A percentile compares a stretch with the other conserved stretches of the same genome.
Conservation (phyloP, 2,888 invertebrate genomes). For the Chelonus formosanus region DNA sequence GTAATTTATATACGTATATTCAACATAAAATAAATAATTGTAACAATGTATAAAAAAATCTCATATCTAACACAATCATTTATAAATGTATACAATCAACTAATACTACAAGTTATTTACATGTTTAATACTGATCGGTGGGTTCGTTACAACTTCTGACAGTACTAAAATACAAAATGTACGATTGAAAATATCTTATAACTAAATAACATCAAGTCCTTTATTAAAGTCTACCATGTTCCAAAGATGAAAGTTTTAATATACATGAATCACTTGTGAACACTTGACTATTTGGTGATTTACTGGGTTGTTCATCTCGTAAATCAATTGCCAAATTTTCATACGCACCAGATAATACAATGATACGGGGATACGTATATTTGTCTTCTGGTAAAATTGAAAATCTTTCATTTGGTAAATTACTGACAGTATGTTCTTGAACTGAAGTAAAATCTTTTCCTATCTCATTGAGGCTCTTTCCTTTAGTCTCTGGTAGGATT, state of each 20-base stretch:
- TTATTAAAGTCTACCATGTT: slow-evolving; percentile 2
- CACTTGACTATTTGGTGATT: neutral
- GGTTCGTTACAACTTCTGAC: slow-evolving; percentile 9
- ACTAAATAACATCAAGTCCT: neutral
- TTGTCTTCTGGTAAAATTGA: slow-evolving; percentile 21
- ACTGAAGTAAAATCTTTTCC: slow-evolving; percentile 70
- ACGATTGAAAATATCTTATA: slow-evolving; percentile 18
- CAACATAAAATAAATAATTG: too few relatives aligned
- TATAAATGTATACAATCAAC: neutral
- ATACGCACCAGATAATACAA: slow-evolving; percentile 9
- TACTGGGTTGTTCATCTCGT: slow-evolving; percentile 13
- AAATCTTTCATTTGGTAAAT: slow-evolving; percentile 18
- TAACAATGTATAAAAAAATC: too few relatives aligned
- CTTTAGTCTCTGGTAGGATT: slow-evolving; percentile 76
- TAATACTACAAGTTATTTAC: neutral
- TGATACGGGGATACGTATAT: neutral
- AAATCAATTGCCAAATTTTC: slow-evolving; percentile 18
- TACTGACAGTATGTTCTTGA: slow-evolving; percentile 15
- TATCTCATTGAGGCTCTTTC: slow-evolving; percentile 74
- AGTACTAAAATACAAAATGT: slow-evolving; percentile 9
- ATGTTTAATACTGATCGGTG: slow-evolving; percentile 40
- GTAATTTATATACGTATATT: too few relatives aligned
- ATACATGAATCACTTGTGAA: neutral
- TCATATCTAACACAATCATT: too few relatives aligned
- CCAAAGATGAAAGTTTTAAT: slow-evolving; percentile 13